Evolutionary conservation across 2,113 vertebrate genomes (phyloP), one percentile per base, ranked within the genome.

Genomic region (Piaya cayana): DNA sequence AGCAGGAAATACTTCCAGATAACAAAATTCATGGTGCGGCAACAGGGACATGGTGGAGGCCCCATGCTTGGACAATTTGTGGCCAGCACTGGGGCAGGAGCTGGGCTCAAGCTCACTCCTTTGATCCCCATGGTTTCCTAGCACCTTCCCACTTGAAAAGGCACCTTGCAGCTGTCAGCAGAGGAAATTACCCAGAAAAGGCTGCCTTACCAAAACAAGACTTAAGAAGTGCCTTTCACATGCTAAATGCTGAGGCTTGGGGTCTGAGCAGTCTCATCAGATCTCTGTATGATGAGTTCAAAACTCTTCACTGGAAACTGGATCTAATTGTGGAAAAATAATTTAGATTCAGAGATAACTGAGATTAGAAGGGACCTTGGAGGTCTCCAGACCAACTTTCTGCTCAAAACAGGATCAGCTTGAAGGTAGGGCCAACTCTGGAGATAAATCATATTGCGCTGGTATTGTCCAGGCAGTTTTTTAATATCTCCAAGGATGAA

Each of bases 1-100:
- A 74, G 75, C 78, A 95, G 95, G 94, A 96, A 95, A 77, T 93
- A 52, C 52, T 85, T 93, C 23, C 79, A 82, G 91, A 91, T 95
- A 90, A 87, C 60, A 47, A 82, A 90, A 85, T 53, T 71, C 59
- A n/a, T 80, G 76, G 86, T 22, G 18, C 2, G 0, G 75, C 2
- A 0, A 34, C 18, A 62, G 34, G 34, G 83, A 65, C 3, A 2
- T 8, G 1, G 47, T 67, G 45, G 42, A 83, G 52, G 64, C 72
- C 72, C 39, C 1, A 2, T 60, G 55, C 2, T 0, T 70, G 63
- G 72, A 55, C n/a, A 15, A n/a, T 83, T 89, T 0, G 0, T 4
- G 9, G 42, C 26, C 64, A 88, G 62, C 19, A 23, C 27, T 0
- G 0, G 56, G 29, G 26, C 53, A 58, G 39, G 59, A 77, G 23